Evolutionary conservation across 2,113 vertebrate species (phyloP).

Genomic region (Paedocypris sp.): DNA sequence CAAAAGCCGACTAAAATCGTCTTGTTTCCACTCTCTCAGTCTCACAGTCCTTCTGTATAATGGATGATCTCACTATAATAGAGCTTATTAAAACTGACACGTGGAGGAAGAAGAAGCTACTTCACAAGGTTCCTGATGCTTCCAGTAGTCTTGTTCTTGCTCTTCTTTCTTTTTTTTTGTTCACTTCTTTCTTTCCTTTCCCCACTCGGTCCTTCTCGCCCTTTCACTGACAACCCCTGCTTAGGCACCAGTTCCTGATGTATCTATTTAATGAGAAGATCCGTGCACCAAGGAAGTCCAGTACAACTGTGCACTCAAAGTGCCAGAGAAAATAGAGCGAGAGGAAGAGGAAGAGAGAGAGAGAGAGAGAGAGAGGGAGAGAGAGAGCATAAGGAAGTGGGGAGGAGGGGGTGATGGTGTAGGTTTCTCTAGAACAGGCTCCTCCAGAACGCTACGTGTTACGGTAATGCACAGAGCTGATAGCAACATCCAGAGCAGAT

Average conservation of each 20-base stretch:
- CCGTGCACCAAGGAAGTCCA: constrained; percentile 63
- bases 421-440: constrained; percentile 27
- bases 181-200: constrained; percentile 21
- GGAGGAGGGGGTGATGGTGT: constrained; percentile 1
- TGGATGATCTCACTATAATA: constrained; percentile 52
- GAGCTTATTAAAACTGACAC: constrained; percentile 62
- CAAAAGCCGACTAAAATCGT: constrained; percentile 56
- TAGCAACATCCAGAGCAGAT: neutral
- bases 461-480: constrained; percentile 6
- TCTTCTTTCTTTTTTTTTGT: constrained; percentile 31
- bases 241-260: constrained; percentile 73
- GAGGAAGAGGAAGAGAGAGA: neutral
- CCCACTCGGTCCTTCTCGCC: constrained; percentile 42
- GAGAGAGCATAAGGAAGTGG: constrained; percentile 1
- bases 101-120: constrained; percentile 58
- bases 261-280: constrained; percentile 72
- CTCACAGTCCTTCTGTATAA: constrained; percentile 48
- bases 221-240: constrained; percentile 55
- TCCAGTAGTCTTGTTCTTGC: constrained; percentile 47
- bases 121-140: constrained; percentile 60
- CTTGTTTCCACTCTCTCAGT: constrained; percentile 50
- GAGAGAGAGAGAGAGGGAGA: constrained; percentile 1
- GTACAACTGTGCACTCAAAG: constrained; percentile 46
- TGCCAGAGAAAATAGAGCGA: constrained; percentile 26
- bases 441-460: neutral